These are phyloP conservation scores for Hippocampus kuda DNA, from an alignment of 2,797 vertebrate genomes.

Conservation along the genomic window DNA sequence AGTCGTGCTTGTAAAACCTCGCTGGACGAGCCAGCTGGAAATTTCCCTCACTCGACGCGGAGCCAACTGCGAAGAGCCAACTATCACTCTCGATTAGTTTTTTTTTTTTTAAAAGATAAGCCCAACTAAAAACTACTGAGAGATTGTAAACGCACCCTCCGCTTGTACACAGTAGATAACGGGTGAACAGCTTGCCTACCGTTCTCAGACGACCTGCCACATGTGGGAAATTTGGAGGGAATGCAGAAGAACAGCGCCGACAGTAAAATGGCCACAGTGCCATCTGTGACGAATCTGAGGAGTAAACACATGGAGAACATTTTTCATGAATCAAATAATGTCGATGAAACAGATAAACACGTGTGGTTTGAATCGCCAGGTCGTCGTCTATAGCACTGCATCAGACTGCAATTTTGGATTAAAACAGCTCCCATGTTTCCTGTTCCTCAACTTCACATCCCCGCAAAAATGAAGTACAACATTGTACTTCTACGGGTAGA, in stretches of 20 bases:
- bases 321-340: neutral
- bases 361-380: too few species aligned
- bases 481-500: too few species aligned
- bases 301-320: constrained; percentile 67
- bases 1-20: constrained; percentile 3
- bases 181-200: constrained; percentile 16
- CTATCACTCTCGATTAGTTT: neutral
- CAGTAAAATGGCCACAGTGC: constrained; percentile 76
- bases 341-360: neutral
- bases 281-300: constrained; percentile 77
- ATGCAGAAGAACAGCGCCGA: constrained; percentile 71
- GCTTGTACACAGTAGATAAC: neutral
- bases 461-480: too few species aligned
- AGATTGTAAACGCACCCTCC: neutral
- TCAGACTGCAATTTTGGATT: neutral
- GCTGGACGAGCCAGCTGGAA: constrained; percentile 9
- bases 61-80: neutral
- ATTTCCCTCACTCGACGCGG: neutral
- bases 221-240: constrained; percentile 59
- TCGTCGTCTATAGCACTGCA: neutral
- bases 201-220: constrained; percentile 26
- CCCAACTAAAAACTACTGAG: neutral
- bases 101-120: neutral
- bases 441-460: too few species aligned
- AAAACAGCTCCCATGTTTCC: too few species aligned